phyloP scores from a whole-genome alignment of 2,797 vertebrate species.

The Steatocranus sp. region DNA sequence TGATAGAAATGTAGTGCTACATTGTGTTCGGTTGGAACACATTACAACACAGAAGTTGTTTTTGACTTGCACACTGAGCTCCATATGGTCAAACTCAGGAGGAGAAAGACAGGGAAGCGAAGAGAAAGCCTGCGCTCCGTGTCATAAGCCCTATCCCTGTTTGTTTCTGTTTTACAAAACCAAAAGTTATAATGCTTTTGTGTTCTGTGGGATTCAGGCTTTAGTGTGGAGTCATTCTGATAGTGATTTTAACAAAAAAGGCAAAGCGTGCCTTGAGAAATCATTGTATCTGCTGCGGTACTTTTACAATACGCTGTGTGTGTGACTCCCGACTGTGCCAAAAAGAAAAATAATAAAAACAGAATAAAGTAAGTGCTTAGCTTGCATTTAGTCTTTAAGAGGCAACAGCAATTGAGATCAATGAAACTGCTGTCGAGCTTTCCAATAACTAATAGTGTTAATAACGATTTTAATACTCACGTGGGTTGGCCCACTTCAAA shows the following conservation, averaged over 20 bases:
- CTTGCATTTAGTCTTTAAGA: not conserved
- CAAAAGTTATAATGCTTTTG: slow-evolving; percentile 14
- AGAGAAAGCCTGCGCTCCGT: not conserved
- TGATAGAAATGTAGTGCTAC: slow-evolving; percentile 33
- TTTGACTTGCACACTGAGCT: slow-evolving; percentile 52
- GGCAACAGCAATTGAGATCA: not conserved
- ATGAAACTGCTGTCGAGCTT: not conserved
- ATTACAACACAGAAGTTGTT: slow-evolving; percentile 47
- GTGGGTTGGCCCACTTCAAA: not conserved
- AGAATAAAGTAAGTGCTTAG: not conserved
- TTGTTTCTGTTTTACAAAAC: slow-evolving; percentile 40
- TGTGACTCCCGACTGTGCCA: not conserved
- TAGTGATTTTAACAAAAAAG: not conserved
- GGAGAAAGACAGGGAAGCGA: slow-evolving; percentile 10
- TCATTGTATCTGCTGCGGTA: not conserved
- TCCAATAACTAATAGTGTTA: not conserved
- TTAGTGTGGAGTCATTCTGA: not conserved
- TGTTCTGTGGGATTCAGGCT: not conserved
- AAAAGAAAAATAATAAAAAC: not conserved
- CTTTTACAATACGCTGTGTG: not conserved
- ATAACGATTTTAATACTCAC: not conserved
- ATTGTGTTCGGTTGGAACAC: slow-evolving; percentile 43
- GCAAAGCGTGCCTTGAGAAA: not conserved
- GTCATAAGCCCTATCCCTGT: slow-evolving; percentile 14
- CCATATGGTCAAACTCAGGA: slow-evolving; percentile 54